Percentiles rank a stretch among this genome's conserved stretches.
Conservation (phyloP, 2,888 invertebrate genomes). For the Eupelmus urozonus region DNA sequence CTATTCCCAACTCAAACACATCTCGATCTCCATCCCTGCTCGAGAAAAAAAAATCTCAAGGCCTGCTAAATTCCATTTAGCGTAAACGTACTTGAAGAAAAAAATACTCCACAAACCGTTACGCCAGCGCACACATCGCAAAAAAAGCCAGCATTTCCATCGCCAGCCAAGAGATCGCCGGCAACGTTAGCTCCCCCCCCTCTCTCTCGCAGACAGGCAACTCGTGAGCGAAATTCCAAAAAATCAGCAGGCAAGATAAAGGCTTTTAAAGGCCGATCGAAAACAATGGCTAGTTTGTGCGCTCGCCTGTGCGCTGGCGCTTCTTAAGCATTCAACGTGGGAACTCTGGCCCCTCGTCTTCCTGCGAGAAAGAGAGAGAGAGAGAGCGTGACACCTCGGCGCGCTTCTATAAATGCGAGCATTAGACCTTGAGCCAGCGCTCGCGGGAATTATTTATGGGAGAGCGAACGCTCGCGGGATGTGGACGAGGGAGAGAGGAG, state of each 20-base stretch:
- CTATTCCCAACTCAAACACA: too few species aligned
- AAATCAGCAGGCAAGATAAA: neutral
- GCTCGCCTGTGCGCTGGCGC: neutral
- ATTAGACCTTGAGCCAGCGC: slow-evolving; percentile 29
- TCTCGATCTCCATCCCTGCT: too few species aligned
- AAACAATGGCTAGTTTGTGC: slow-evolving; percentile 13
- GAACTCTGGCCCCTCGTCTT: neutral
- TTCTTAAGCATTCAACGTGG: slow-evolving; percentile 17
- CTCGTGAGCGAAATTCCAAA: slow-evolving; percentile 3
- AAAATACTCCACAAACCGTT: too few species aligned
- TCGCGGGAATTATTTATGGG: slow-evolving; percentile 31
- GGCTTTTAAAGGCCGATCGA: neutral
- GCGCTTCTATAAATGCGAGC: slow-evolving; percentile 34
- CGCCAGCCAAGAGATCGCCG: too few species aligned
- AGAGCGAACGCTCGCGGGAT: neutral
- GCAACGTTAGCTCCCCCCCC: too few species aligned
- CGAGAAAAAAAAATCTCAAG: too few species aligned
- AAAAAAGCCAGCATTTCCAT: too few species aligned
- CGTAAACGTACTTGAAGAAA: too few species aligned
- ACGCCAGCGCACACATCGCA: too few species aligned
- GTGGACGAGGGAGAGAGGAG: neutral
- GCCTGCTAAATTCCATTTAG: too few species aligned
- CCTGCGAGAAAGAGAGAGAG: neutral
- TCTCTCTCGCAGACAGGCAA: too few species aligned
- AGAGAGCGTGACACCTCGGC: neutral